Conservation (phyloP, 2,113 vertebrate genomes). For the Lamprotornis superbus region DNA sequence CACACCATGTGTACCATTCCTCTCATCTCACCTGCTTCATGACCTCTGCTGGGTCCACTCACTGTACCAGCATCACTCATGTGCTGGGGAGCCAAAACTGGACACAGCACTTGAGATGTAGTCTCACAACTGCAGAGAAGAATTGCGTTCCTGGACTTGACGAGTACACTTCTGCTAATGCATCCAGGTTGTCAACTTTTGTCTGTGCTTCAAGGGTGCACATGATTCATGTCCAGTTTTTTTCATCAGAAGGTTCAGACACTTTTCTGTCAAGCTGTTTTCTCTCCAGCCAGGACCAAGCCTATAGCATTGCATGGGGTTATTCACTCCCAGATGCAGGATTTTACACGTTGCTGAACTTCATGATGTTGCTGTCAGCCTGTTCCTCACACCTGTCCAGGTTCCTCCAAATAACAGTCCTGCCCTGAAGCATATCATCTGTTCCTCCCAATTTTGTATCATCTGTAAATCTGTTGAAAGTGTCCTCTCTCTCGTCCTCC, state of each 20-base stretch:
- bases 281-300: background rate
- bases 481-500: background rate
- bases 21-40: background rate
- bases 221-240: background rate
- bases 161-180: background rate
- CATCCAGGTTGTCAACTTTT: background rate
- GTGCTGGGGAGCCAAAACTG: background rate
- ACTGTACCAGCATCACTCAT: background rate
- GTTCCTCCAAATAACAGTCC: background rate
- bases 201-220: background rate
- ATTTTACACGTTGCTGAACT: slow-evolving; percentile 21
- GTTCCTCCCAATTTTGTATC: background rate
- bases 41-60: background rate
- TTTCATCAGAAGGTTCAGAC: background rate
- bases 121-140: background rate
- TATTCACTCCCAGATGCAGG: background rate
- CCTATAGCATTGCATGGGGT: background rate
- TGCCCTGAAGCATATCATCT: slow-evolving; percentile 1
- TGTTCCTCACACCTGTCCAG: slow-evolving; percentile 13
- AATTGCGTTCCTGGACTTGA: background rate
- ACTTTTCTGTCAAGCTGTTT: background rate
- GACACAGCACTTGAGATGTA: background rate
- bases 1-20: background rate
- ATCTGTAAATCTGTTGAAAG: background rate
- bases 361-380: background rate